Evolutionary conservation across 2,797 vertebrate genomes (phyloP), one percentile per base, ranked within the genome.

Genomic region (Tympanoctomys barrerae): DNA sequence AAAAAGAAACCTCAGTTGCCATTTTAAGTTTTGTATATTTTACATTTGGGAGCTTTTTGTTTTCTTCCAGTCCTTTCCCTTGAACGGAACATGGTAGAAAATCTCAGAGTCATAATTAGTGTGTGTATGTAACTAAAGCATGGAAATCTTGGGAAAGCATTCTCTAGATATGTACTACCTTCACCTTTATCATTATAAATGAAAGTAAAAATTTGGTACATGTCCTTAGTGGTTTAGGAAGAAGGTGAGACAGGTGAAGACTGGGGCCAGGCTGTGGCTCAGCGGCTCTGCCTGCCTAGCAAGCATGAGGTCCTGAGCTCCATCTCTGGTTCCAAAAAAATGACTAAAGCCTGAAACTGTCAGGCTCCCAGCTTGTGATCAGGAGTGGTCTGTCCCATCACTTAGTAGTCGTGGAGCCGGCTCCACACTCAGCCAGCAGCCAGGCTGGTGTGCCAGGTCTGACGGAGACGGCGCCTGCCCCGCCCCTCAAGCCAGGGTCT

Each of bases 41-140:
- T 98, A 2, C 98, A 11, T 97, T 93, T 97, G 97, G 90, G 98
- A 98, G n/a, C 0, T 98, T 98, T 97, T 94, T 89, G 31, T 85
- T 96, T 97, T 95, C 9, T 84, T 71, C 93, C 86, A 96, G 87
- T 96, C 95, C 95, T 97, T 91, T 75, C 87, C 57, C 92, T 98
- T 79, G 98, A 98, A 99, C 99, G 99, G 99, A 99, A 98, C 98
- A 98, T 98, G 98, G 97, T 98, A 90, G 98, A 96, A 99, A 97
- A 97, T 98, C 99, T 70, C 66, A 98, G 98, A 98, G 98, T 97
- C 98, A 90, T 98, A 98, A 98, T 97, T 98, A 98, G 97, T 98
- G 96, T 98, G 98, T 97, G 98, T 98, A 96, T 98, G 98, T 98
- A 98, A 99, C 97, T 98, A 98, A 98, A 99, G 98, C 98, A 99